A percentile compares a stretch with the other conserved stretches of the same genome.
Conservation (phyloP, 2,797 vertebrate genomes). For the Agapornis canus region DNA sequence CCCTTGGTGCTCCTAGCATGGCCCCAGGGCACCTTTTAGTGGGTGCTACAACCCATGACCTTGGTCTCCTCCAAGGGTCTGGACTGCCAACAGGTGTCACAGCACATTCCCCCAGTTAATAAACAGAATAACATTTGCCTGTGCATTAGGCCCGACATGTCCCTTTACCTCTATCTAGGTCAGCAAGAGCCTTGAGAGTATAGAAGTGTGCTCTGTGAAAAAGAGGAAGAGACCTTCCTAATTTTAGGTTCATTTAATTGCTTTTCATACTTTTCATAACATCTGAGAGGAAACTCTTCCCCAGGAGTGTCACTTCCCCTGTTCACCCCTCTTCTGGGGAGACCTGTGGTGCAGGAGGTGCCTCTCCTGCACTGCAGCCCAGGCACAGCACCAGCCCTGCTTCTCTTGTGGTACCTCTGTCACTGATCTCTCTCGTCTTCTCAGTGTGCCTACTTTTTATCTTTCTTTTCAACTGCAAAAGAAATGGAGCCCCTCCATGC, state of each 20-base stretch:
- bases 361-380: neutral
- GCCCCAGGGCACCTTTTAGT: neutral
- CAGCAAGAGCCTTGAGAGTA: neutral
- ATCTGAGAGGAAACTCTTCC: neutral
- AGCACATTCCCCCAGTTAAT: fast-evolving
- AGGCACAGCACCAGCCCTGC: neutral
- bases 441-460: fast-evolving
- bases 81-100: neutral
- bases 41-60: neutral
- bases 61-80: neutral
- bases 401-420: neutral
- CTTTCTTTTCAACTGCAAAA: neutral
- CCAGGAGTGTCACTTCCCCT: neutral
- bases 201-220: neutral
- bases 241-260: neutral
- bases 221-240: neutral
- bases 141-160: neutral
- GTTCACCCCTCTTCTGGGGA: neutral
- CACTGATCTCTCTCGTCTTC: neutral
- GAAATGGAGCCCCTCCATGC: neutral
- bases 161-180: neutral
- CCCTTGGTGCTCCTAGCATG: fast-evolving
- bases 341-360: neutral
- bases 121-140: neutral
- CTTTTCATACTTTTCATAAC: neutral